Evolutionary conservation across 1,140 invertebrate species (phyloP), one percentile per base, ranked within the genome.

Genomic region (Drosophila takahashii): DNA sequence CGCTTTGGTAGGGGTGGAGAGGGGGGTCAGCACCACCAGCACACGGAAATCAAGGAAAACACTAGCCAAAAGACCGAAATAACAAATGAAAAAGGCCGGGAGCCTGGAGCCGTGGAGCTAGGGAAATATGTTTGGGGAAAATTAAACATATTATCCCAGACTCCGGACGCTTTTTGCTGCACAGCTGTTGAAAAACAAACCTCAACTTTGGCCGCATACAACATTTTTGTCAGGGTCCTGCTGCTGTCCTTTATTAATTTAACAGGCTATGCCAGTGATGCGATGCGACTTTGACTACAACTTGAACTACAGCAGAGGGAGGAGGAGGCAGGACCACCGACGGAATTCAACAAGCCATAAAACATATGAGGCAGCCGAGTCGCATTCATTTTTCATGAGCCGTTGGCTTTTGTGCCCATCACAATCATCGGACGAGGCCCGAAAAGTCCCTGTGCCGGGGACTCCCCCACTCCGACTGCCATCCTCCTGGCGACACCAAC

Each of bases 381-480:
- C 53, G 51, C 72, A 91, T 91, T 86, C 87, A 91, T 91, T 89
- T 91, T 91, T 90, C 90, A 91, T 91, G 73, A 91, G 90, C 69
- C 86, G 83, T 83, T 91, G 84, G 86, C 90, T 90, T 91, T 91
- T 91, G 90, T 91, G 83, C 83, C 84, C 84, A 79, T 86, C 83
- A 69, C 75, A 87, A 74, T 91, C 90, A 79, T 77, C 73, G 61
- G 76, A 62, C 53, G 57, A 67, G 64, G 34, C 62, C 39, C 52
- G 57, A 57, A 60, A 60, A 65, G 26, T 29, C 48, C 26, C 60
- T 52, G 42, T 4, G 13, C 44, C 44, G 22, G 36, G 1, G 3
- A 22, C 8, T 15, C 9, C 42, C 8, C 29, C 0, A 3, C 4
- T 18, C 18, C 9, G 39, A 50, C 47, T 16, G 16, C 15, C 27